phyloP scores from a whole-genome alignment of 2,113 vertebrate genomes.

The Pteruthius melanotis region DNA sequence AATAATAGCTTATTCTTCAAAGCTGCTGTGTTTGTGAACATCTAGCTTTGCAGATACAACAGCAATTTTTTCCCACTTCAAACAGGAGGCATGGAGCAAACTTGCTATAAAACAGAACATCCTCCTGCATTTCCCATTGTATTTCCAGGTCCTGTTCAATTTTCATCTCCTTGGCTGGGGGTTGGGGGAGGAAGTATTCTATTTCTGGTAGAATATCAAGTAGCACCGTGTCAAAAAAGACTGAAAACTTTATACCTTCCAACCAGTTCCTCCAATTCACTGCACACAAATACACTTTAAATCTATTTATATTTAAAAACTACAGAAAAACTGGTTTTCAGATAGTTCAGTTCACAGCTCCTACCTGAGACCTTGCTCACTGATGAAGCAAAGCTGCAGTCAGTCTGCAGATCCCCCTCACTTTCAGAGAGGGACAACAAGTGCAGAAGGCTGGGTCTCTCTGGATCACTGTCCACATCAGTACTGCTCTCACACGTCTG shows the following conservation, averaged over 20 bases:
- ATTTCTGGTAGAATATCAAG: not conserved
- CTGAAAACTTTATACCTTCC: not conserved
- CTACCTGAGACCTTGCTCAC: conserved; percentile 63
- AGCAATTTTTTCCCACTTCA: not conserved
- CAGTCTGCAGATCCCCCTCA: conserved; percentile 48
- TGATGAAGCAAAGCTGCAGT: conserved; percentile 39
- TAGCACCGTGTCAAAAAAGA: not conserved
- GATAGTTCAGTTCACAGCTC: not conserved
- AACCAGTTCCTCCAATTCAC: not conserved
- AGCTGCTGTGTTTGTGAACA: not conserved
- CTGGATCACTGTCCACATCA: conserved; percentile 61
- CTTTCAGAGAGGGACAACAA: conserved; percentile 47
- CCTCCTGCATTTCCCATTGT: not conserved
- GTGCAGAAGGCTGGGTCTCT: not conserved
- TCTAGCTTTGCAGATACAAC: not conserved
- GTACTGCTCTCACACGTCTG: conserved; percentile 60
- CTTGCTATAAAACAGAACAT: not conserved
- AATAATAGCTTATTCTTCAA: not conserved
- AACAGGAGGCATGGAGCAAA: not conserved
- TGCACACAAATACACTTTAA: not conserved
- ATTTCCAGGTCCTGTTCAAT: not conserved
- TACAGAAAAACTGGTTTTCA: not conserved
- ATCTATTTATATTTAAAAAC: not conserved
- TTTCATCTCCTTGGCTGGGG: not conserved
- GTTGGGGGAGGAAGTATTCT: not conserved